Conservation (phyloP, 2,797 vertebrate genomes). For the Amazona ochrocephala region DNA sequence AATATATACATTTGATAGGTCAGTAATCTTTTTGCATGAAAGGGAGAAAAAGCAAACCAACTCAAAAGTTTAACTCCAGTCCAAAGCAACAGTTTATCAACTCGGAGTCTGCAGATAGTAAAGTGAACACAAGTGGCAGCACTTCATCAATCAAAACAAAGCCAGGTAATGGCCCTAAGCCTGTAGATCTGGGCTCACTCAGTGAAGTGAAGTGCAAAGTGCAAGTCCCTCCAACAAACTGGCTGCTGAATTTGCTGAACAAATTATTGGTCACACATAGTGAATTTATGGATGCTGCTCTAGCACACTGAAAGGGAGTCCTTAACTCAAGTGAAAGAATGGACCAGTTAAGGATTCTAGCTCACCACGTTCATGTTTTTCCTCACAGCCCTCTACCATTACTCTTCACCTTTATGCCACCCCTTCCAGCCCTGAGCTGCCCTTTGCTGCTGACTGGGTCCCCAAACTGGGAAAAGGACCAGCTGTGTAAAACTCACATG, state of each 20-base stretch:
- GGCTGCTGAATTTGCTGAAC: background rate
- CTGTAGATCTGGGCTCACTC: background rate
- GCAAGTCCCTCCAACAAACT: background rate
- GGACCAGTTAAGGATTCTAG: background rate
- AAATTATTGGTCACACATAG: background rate
- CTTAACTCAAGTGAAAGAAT: background rate
- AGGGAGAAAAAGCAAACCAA: background rate
- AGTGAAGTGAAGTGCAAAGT: background rate
- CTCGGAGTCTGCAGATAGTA: background rate
- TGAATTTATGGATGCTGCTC: too few species aligned
- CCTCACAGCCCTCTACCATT: background rate
- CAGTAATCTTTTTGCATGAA: background rate
- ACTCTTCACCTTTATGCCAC: background rate
- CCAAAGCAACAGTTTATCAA: background rate
- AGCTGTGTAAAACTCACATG: background rate
- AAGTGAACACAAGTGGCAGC: background rate
- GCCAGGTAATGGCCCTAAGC: background rate
- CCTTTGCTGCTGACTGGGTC: background rate
- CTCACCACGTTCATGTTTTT: background rate
- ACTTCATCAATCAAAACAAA: background rate
- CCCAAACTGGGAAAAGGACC: background rate
- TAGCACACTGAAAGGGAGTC: background rate
- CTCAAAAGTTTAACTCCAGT: background rate
- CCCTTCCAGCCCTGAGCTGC: background rate
- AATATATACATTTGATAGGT: accelerated